phyloP scores from a whole-genome alignment of 2,113 vertebrate species.

The Jaculus jaculus region DNA sequence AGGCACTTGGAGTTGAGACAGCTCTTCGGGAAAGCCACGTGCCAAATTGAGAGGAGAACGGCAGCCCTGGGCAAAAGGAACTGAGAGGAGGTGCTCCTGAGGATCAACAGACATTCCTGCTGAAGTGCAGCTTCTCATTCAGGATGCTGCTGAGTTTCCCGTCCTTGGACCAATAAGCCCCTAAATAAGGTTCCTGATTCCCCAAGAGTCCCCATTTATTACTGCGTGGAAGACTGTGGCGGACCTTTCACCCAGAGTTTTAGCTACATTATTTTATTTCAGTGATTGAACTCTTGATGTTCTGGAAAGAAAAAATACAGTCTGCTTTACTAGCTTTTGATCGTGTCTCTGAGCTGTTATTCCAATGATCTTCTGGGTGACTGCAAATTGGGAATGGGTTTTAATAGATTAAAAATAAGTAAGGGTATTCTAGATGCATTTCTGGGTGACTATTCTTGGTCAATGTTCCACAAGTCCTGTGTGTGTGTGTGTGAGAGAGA shows the following conservation, averaged over 20 bases:
- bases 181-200: not conserved
- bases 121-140: too few relatives aligned
- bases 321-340: not conserved
- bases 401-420: conserved; percentile 13
- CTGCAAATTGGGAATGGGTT: not conserved
- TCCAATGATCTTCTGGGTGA: not conserved
- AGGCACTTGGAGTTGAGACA: not conserved
- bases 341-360: not conserved
- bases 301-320: conserved; percentile 46
- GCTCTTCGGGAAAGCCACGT: not conserved
- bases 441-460: not conserved
- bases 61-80: too few relatives aligned
- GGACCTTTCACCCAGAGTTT: not conserved
- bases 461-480: not conserved
- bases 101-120: not conserved
- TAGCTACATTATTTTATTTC: not conserved
- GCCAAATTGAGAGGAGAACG: not conserved
- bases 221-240: not conserved
- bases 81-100: not conserved
- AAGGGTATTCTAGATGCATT: not conserved
- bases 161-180: not conserved
- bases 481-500: too few relatives aligned
- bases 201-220: not conserved
- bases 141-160: too few relatives aligned
- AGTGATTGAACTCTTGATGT: not conserved